phyloP scores from a whole-genome alignment of 2,113 vertebrate genomes.

The Trichomycterus rosablanca region DNA sequence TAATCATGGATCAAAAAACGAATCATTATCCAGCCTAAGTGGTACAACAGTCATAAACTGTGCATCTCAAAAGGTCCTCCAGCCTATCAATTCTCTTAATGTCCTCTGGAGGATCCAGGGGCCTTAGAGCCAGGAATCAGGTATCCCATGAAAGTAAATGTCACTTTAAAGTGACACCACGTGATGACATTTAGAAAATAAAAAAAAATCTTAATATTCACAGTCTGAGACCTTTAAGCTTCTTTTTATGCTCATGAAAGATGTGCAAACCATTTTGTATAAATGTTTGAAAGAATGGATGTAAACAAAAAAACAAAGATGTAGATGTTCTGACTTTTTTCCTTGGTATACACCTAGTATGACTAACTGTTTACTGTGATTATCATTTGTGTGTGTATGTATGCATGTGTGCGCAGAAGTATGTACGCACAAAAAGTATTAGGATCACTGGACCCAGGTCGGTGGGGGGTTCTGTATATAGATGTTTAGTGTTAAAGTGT shows the following conservation, averaged over 20 bases:
- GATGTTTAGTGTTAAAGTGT: slow-evolving; percentile 84
- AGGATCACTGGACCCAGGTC: slow-evolving; percentile 48
- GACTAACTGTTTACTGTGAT: slow-evolving; percentile 75
- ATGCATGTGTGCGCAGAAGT: no score
- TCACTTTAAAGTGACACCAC: no score
- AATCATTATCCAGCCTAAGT: no score
- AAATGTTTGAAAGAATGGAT: slow-evolving; percentile 64
- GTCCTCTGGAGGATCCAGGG: no score
- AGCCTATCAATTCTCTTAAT: no score
- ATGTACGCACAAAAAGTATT: slow-evolving; percentile 59
- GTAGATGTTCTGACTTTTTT: slow-evolving; percentile 28
- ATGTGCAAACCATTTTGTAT: slow-evolving; percentile 78
- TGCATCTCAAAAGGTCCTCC: no score
- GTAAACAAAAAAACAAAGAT: slow-evolving; percentile 40
- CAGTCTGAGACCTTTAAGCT: slow-evolving; percentile 46
- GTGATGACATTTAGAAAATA: no score
- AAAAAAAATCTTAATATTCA: no score
- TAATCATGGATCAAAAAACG: no score
- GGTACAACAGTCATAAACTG: no score
- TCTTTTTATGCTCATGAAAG: slow-evolving; percentile 60
- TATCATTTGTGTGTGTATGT: slow-evolving; percentile 65
- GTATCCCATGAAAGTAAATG: no score
- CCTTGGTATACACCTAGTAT: slow-evolving; percentile 70
- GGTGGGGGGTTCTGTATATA: slow-evolving; percentile 75
- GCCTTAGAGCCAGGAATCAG: no score